phyloP scores from a whole-genome alignment of 1,140 invertebrate genomes.

The Halyomorpha halys region DNA sequence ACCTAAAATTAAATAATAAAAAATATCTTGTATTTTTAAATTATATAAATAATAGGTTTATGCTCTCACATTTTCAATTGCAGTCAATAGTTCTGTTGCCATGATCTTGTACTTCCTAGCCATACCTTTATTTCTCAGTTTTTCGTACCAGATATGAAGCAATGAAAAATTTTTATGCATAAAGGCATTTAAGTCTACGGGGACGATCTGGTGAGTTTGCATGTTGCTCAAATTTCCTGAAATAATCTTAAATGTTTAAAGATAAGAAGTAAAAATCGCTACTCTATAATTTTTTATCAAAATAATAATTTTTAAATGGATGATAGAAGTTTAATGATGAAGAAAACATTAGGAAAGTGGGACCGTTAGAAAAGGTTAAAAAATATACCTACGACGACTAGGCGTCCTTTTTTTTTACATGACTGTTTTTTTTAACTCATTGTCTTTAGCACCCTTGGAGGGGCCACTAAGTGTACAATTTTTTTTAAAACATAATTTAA shows the following conservation, averaged over 20 bases:
- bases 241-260: not conserved
- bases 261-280: too few relatives aligned
- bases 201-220: constrained; percentile 64
- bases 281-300: too few relatives aligned
- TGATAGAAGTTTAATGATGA: too few relatives aligned
- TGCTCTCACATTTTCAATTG: not conserved
- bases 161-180: constrained; percentile 51
- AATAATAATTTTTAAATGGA: too few relatives aligned
- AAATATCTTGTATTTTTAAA: not conserved
- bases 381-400: too few relatives aligned
- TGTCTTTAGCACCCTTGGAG: too few relatives aligned
- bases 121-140: constrained; percentile 27
- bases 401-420: too few relatives aligned
- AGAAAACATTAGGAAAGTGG: too few relatives aligned
- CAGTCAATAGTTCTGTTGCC: not conserved
- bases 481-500: too few relatives aligned
- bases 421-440: too few relatives aligned
- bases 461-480: too few relatives aligned
- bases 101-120: not conserved
- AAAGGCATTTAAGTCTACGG: constrained; percentile 77
- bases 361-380: too few relatives aligned
- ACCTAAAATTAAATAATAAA: constrained; percentile 44
- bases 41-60: not conserved
- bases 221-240: constrained; percentile 53
- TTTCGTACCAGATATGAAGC: constrained; percentile 43